Evolutionary conservation across 2,113 vertebrate species (phyloP).

Genomic region (Cyanistes caeruleus): DNA sequence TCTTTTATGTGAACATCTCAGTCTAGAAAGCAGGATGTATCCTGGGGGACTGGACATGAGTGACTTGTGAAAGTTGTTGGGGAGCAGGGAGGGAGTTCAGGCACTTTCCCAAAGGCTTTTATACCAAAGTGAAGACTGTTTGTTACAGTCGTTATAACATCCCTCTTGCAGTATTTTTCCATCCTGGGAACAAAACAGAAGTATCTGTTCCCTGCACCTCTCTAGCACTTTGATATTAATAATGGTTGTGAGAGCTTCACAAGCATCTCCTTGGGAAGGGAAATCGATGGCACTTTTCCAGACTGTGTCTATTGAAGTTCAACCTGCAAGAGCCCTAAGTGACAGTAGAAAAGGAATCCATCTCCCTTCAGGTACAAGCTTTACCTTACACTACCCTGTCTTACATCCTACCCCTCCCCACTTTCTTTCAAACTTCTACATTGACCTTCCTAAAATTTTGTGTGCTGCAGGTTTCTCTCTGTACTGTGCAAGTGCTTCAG

Average conservation of each 20-base stretch:
- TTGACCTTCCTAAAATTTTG: not conserved
- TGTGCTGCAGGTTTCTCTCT: not conserved
- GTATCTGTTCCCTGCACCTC: not conserved
- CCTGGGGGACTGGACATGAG: not conserved
- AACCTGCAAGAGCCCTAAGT: not conserved
- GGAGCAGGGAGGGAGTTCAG: not conserved
- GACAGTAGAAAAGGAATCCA: not conserved
- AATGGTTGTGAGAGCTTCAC: not conserved
- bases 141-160: not conserved
- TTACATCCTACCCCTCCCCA: accelerated
- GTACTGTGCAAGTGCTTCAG: not conserved
- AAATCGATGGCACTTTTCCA: not conserved
- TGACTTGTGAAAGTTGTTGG: not conserved
- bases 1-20: not conserved
- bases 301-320: not conserved
- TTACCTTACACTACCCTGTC: not conserved
- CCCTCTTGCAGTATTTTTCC: not conserved
- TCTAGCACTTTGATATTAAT: not conserved
- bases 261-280: not conserved
- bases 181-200: not conserved
- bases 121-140: not conserved
- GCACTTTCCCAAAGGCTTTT: not conserved
- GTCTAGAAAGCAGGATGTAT: not conserved
- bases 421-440: not conserved
- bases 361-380: not conserved